A percentile compares a stretch with the other conserved stretches of the same genome.
Evolutionary conservation across 2,797 vertebrate species (phyloP).

Genomic region (Otolemur crassicaudatus): DNA sequence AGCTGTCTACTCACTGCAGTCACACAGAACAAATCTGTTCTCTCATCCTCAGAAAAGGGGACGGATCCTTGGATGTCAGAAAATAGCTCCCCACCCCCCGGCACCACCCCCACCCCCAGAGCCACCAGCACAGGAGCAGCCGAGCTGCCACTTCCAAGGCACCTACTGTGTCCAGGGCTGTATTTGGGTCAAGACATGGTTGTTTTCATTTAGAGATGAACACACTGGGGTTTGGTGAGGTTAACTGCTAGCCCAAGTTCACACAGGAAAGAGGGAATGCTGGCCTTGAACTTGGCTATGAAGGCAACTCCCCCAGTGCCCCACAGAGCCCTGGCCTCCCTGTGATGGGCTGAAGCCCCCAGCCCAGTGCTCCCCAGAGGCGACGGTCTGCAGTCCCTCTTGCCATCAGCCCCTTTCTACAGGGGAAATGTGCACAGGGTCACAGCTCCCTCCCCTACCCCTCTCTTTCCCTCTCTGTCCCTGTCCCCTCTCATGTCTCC

Average conservation of each 20-base stretch:
- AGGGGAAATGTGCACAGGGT: too few relatives aligned
- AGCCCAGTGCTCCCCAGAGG: rapidly evolving
- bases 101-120: rapidly evolving
- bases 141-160: rapidly evolving
- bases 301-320: rapidly evolving
- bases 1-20: background rate
- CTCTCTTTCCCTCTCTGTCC: too few relatives aligned
- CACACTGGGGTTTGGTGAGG: background rate
- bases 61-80: background rate
- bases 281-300: rapidly evolving
- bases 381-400: rapidly evolving
- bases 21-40: background rate
- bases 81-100: too few relatives aligned
- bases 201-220: background rate
- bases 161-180: rapidly evolving
- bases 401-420: rapidly evolving
- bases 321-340: rapidly evolving
- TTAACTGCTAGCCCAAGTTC: rapidly evolving
- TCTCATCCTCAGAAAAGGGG: background rate
- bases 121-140: rapidly evolving
- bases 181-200: background rate
- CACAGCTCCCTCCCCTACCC: too few relatives aligned
- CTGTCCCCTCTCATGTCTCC: rapidly evolving
- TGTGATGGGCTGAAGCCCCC: rapidly evolving
- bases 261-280: rapidly evolving